Conservation (phyloP, 1,140 invertebrate species). For the Cylas formicarius region DNA sequence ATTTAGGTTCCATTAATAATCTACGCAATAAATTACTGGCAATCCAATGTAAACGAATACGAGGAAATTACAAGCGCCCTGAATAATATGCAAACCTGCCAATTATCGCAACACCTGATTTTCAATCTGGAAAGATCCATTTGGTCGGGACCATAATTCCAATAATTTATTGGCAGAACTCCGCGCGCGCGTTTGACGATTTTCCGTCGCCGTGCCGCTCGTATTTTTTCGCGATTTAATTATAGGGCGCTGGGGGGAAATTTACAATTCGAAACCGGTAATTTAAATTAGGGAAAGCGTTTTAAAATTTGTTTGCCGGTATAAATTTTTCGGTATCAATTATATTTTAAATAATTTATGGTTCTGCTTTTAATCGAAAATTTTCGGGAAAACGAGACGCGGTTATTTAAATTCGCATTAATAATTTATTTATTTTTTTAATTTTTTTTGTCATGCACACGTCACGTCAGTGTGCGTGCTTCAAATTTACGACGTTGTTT, state of each 20-base stretch:
- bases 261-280: conserved; percentile 4
- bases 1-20: no score
- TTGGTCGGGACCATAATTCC: neutral
- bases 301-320: conserved; percentile 6
- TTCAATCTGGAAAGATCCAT: neutral
- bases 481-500: no score
- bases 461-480: no score
- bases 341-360: conserved; percentile 10
- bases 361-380: conserved; percentile 2
- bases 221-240: conserved; percentile 10
- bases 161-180: conserved; percentile 3
- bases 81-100: neutral
- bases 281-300: conserved; percentile 10
- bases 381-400: conserved; percentile 10
- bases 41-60: no score
- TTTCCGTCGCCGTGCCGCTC: conserved; percentile 4
- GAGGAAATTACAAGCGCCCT: no score
- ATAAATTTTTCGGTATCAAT: conserved; percentile 9
- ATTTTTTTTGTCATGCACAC: no score
- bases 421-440: no score
- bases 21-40: no score
- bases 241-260: conserved; percentile 7
- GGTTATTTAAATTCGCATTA: no score
- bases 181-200: neutral
- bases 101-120: conserved; percentile 9